Base-by-base conservation (phyloP, 2,113 vertebrate genomes). In the Chaetops frenatus region DNA sequence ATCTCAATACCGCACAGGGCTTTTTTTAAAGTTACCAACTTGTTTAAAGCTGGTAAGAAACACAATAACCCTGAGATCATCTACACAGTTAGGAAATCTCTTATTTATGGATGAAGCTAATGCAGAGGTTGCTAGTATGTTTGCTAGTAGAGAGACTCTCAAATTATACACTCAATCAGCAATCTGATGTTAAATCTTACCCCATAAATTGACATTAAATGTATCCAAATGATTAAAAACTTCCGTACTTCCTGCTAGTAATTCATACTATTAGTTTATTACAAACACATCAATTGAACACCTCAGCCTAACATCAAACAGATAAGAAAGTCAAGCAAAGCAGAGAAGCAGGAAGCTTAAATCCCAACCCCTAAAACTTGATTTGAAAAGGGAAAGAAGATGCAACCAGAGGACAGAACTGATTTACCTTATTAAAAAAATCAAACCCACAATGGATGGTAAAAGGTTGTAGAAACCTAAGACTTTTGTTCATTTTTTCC, bases 301-400 rank as follows among this genome's bases (percentile, higher is more conserved):
- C 9, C 25, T 82, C 17, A 13, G 4, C 40, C 33, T 78, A 74
- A 67, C 29, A 62, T 19, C 27, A 87, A 57, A 42, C 16, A 58
- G 47, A 6, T 27, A 73, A 83, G 17, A 66, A 81, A 91, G 35
- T 65, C 51, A 87, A 93, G 65, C 23, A 62, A 84, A 71, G 53
- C 48, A 94, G 38, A 90, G 66, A 73, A 71, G 54, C 28, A 56
- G 36, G 29, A 81, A 91, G n/a, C n/a, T 74, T 58, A 57, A 38
- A 16, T 0, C 2, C 6, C 4, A 61, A 38, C 6, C 36, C 16
- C 56, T 73, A 70, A 57, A 74, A 48, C 53, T 3, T 14, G 0
- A 79, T 54, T 50, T 38, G 38, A 79, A 29, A 87, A 66, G 33
- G 29, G 7, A 85, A 29, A 35, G 33, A 70, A 81, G 11, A 23